These are phyloP conservation scores for Nomada fabriciana DNA, from an alignment of 2,888 invertebrate genomes.

Conservation along the genomic window DNA sequence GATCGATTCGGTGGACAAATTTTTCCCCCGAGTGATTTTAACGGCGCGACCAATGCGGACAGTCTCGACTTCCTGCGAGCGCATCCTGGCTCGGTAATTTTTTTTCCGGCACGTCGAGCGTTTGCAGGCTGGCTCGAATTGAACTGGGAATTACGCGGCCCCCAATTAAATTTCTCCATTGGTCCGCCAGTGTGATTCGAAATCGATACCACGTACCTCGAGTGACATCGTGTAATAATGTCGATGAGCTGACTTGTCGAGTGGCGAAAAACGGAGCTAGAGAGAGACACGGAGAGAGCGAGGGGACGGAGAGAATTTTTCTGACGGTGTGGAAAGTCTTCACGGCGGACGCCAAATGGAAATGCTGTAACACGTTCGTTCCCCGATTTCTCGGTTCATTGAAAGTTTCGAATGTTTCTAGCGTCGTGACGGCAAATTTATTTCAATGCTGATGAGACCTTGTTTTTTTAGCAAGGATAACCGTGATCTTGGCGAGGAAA, in stretches of 20 bases:
- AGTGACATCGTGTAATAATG: slow-evolving; percentile 74
- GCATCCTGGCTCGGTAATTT: slow-evolving; percentile 56
- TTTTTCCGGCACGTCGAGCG: slow-evolving; percentile 58
- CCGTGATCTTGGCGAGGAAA: background rate
- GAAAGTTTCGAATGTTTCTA: slow-evolving; percentile 19
- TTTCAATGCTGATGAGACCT: background rate
- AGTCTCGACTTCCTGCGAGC: slow-evolving; percentile 60
- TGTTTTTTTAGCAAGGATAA: background rate
- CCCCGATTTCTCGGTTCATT: slow-evolving; percentile 18
- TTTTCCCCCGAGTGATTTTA: slow-evolving; percentile 65
- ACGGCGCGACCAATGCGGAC: slow-evolving; percentile 44
- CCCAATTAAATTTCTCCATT: slow-evolving; percentile 77
- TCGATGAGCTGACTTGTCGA: slow-evolving; percentile 69
- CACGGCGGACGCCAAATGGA: slow-evolving; percentile 16
- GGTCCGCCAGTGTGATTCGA: slow-evolving; percentile 69
- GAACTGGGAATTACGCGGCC: slow-evolving; percentile 76
- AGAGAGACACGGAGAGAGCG: background rate
- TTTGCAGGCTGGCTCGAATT: slow-evolving; percentile 70
- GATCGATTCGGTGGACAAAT: slow-evolving; percentile 64
- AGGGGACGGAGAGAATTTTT: background rate
- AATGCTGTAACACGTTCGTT: slow-evolving; percentile 29
- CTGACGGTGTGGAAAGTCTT: slow-evolving; percentile 15
- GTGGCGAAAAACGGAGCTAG: slow-evolving; percentile 3
- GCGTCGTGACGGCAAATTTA: background rate
- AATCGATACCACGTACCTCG: slow-evolving; percentile 68